Percentiles rank a stretch among this genome's conserved stretches.
Conservation (phyloP, 53 echinoderm and acorn worm genomes). For the Stichopus horrens region DNA sequence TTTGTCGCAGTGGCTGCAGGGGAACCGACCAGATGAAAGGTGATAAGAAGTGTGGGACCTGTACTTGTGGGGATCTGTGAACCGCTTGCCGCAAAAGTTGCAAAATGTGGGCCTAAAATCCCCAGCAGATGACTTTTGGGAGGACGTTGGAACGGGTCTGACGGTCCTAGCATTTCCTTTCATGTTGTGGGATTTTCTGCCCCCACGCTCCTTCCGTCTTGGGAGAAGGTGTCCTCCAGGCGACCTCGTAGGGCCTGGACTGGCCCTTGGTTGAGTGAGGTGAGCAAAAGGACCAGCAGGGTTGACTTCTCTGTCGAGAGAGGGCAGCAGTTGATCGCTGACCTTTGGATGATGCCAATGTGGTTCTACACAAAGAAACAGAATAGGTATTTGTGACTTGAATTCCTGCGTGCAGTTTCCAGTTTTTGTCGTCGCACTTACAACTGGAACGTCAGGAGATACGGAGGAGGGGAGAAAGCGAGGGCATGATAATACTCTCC, state of each 20-base stretch:
- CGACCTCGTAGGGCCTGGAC: neutral
- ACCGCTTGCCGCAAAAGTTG: constrained; percentile 17
- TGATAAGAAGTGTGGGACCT: constrained; percentile 11
- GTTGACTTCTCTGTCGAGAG: neutral
- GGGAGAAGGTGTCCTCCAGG: neutral
- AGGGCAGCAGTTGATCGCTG: neutral
- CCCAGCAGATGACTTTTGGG: neutral
- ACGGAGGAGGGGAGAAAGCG: no score
- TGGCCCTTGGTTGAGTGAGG: neutral
- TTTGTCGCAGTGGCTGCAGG: constrained; percentile 8
- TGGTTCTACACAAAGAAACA: neutral
- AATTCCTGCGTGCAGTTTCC: no score
- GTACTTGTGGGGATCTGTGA: constrained; percentile 13
- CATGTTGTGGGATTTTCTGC: neutral
- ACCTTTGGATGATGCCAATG: neutral
- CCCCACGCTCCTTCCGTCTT: neutral
- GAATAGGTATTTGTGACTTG: neutral
- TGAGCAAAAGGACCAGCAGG: neutral
- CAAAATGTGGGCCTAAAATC: neutral
- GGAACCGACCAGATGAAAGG: neutral
- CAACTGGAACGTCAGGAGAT: no score
- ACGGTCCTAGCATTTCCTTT: no score
- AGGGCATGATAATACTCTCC: no score
- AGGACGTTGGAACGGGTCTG: no score
- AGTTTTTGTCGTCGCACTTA: no score